phyloP scores from a whole-genome alignment of 2,797 vertebrate species.

The Gambelia wislizenii region DNA sequence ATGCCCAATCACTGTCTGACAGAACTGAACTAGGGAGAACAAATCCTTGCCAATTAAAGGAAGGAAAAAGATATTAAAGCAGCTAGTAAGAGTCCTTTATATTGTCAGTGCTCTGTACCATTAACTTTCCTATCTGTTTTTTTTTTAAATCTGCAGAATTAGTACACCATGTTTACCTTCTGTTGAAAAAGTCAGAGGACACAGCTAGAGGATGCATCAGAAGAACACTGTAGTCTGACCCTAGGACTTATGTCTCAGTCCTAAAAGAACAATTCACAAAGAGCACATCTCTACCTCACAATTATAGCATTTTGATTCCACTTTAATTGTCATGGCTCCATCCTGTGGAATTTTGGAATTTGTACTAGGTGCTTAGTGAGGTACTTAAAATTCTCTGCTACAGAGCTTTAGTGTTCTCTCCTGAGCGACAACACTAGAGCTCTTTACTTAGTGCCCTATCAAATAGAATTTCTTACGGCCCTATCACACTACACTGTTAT shows the following conservation, averaged over 20 bases:
- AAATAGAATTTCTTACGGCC: too few species aligned
- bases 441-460: too few species aligned
- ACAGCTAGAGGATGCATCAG: not conserved
- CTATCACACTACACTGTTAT: too few species aligned
- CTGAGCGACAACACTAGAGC: too few species aligned
- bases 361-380: not conserved
- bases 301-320: not conserved
- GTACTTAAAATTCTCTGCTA: too few species aligned
- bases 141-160: not conserved
- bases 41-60: slow-evolving; percentile 57
- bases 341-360: too few species aligned
- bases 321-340: not conserved
- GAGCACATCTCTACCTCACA: not conserved
- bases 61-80: slow-evolving; percentile 46
- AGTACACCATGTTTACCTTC: not conserved
- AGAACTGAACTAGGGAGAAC: slow-evolving; percentile 48
- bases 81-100: slow-evolving; percentile 30
- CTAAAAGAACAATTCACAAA: not conserved
- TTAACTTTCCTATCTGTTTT: slow-evolving; percentile 36
- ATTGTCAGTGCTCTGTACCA: not conserved
- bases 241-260: not conserved
- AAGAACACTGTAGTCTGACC: not conserved
- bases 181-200: not conserved
- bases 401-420: too few species aligned
- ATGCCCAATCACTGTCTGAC: slow-evolving; percentile 53